Percentiles rank a stretch among this genome's conserved stretches.
phyloP scores from a whole-genome alignment of 1,140 invertebrate species.

The Drosophila baimaii region DNA sequence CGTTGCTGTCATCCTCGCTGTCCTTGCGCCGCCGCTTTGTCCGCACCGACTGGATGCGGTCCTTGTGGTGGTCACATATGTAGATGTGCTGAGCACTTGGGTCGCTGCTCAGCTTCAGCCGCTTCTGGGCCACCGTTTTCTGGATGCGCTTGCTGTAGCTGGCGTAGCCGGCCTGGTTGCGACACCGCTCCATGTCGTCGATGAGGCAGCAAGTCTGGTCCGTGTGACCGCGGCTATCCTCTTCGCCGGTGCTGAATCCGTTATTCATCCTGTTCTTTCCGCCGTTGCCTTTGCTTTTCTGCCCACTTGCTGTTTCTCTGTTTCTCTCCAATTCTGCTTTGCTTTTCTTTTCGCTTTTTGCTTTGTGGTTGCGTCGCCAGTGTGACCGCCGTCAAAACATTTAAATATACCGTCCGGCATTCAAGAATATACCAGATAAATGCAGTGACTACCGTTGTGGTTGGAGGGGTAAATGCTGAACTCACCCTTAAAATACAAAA shows the following conservation, averaged over 20 bases:
- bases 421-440: conserved; percentile 1
- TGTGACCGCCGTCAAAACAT: not conserved
- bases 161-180: conserved; percentile 94
- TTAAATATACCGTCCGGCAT: not conserved
- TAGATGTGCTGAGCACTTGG: conserved; percentile 95
- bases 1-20: conserved; percentile 96
- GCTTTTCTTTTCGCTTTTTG: conserved; percentile 23
- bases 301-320: conserved; percentile 10
- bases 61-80: conserved; percentile 98
- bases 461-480: too few species aligned
- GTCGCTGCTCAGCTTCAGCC: conserved; percentile 95
- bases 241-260: conserved; percentile 95
- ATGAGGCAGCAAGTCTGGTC: conserved; percentile 97
- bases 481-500: too few species aligned
- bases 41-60: conserved; percentile 96
- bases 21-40: conserved; percentile 94
- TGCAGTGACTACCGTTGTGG: too few species aligned
- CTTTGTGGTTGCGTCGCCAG: conserved; percentile 15
- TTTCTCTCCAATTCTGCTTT: conserved; percentile 12
- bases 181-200: conserved; percentile 94
- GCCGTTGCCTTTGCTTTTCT: conserved; percentile 10
- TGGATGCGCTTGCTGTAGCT: conserved; percentile 98
- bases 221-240: conserved; percentile 91
- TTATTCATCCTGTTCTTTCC: conserved; percentile 86
- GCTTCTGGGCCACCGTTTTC: conserved; percentile 96